phyloP scores from a whole-genome alignment of 2,113 vertebrate genomes.

The Oenanthe oenanthe region DNA sequence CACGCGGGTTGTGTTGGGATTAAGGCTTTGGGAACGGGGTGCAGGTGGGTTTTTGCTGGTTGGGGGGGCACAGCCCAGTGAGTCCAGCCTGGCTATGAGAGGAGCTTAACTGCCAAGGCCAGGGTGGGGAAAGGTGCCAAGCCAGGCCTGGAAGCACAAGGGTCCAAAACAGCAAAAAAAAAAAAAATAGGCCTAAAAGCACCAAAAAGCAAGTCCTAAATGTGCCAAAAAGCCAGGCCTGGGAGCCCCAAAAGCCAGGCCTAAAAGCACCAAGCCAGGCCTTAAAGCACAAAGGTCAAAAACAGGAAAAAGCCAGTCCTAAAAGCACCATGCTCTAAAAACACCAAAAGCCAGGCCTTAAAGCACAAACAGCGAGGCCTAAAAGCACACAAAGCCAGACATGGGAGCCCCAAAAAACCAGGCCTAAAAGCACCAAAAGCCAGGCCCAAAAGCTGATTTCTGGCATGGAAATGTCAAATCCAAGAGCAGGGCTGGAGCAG shows the following conservation, averaged over 20 bases:
- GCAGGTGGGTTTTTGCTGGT: accelerated
- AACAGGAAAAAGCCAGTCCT: too few relatives aligned
- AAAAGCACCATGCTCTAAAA: too few relatives aligned
- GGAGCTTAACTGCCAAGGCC: not conserved
- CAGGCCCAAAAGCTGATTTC: not conserved
- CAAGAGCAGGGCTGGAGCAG: accelerated
- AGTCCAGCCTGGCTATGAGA: too few relatives aligned
- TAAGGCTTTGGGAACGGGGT: accelerated
- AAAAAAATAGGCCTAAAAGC: not conserved
- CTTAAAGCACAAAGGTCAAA: too few relatives aligned
- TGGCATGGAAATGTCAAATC: not conserved
- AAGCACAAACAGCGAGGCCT: not conserved
- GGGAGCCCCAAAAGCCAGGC: too few relatives aligned
- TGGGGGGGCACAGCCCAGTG: not conserved
- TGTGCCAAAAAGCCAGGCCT: too few relatives aligned
- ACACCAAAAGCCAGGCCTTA: not conserved
- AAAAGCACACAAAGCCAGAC: too few relatives aligned
- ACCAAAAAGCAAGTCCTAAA: not conserved
- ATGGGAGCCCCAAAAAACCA: not conserved
- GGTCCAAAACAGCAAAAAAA: not conserved
- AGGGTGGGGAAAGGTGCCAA: too few relatives aligned
- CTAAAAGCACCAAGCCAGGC: too few relatives aligned
- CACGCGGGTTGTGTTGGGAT: accelerated
- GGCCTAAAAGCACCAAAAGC: too few relatives aligned
- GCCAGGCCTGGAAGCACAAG: not conserved